Evolutionary conservation across 1,140 invertebrate genomes (phyloP).

Genomic region (Hyles vespertilio): DNA sequence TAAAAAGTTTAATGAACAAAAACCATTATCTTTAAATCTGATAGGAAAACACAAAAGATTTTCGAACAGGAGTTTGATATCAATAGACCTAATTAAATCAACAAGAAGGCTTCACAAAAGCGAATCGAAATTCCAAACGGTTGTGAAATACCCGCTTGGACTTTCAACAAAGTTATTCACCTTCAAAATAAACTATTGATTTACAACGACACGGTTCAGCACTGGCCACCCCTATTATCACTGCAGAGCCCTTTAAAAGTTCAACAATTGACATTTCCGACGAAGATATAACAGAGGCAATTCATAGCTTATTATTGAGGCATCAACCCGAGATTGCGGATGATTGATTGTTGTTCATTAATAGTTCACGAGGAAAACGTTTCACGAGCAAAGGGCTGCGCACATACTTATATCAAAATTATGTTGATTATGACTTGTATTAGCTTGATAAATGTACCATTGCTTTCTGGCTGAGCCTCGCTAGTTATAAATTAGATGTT

Average conservation of each 20-base stretch:
- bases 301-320: slow-evolving; percentile 35
- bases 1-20: too few species aligned
- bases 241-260: slow-evolving; percentile 42
- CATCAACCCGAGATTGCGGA: slow-evolving; percentile 30
- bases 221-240: slow-evolving; percentile 37
- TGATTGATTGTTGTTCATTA: slow-evolving; percentile 41
- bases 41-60: too few species aligned
- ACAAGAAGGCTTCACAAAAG: too few species aligned
- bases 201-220: slow-evolving; percentile 50
- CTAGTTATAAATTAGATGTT: too few species aligned
- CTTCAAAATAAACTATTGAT: slow-evolving; percentile 36
- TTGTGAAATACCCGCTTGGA: slow-evolving; percentile 13
- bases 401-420: not conserved
- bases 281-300: slow-evolving; percentile 39
- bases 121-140: too few species aligned
- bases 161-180: slow-evolving; percentile 37
- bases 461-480: too few species aligned
- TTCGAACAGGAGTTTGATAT: too few species aligned
- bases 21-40: too few species aligned
- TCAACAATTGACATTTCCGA: slow-evolving; percentile 55
- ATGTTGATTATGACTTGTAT: too few species aligned
- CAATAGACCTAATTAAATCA: too few species aligned
- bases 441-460: too few species aligned
- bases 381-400: not conserved
- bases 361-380: slow-evolving; percentile 18